phyloP scores from a whole-genome alignment of 2,888 invertebrate species.

The Euclidia mi region DNA sequence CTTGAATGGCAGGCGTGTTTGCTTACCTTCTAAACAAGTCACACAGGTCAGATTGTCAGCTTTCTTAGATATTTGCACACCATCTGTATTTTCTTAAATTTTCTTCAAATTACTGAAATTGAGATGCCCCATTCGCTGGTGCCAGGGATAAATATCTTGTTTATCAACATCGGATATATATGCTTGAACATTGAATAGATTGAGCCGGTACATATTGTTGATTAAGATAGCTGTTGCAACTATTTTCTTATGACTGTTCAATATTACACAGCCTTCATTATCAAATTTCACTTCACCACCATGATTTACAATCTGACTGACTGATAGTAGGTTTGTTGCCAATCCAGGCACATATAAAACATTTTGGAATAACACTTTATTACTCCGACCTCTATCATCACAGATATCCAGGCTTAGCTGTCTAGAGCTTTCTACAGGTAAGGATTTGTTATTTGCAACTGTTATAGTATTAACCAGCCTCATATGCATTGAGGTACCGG shows the following conservation, averaged over 20 bases:
- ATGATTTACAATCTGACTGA: too few species aligned
- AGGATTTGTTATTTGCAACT: conserved; percentile 6
- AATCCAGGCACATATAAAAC: too few species aligned
- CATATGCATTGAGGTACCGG: conserved; percentile 11
- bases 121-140: conserved; percentile 8
- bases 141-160: not conserved
- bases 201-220: not conserved
- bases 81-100: not conserved
- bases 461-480: not conserved
- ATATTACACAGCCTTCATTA: not conserved
- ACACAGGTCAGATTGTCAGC: conserved; percentile 3
- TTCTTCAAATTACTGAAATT: conserved; percentile 7
- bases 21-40: conserved; percentile 9
- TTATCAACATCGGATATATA: too few species aligned
- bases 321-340: too few species aligned
- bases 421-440: not conserved
- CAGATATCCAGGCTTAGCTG: not conserved
- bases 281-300: too few species aligned
- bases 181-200: too few species aligned
- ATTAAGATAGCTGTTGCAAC: conserved; percentile 2
- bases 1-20: conserved; percentile 12
- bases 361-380: not conserved
- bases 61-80: conserved; percentile 5
- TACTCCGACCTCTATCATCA: conserved; percentile 6
- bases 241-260: not conserved